Percentiles rank a stretch among this genome's conserved stretches.
Evolutionary conservation across 2,888 invertebrate species (phyloP).

Genomic region (Ectobius pallidus): DNA sequence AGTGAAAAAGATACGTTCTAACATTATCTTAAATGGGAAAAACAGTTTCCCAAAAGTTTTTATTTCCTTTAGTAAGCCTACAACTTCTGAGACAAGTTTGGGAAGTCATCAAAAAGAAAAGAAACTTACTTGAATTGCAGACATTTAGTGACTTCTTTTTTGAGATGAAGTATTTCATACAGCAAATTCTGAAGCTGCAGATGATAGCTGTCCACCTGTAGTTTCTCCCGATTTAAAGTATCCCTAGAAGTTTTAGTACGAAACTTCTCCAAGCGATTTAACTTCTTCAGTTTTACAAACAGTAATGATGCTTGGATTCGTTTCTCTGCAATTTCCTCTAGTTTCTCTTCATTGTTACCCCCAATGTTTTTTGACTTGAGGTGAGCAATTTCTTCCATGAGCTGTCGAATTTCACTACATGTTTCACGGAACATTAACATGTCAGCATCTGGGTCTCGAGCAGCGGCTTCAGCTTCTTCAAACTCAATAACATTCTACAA

Average conservation of each 20-base stretch:
- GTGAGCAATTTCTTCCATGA: slow-evolving; percentile 71
- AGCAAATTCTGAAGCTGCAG: slow-evolving; percentile 90
- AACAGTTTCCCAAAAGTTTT: no score
- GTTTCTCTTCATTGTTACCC: slow-evolving; percentile 59
- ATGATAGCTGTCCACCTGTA: slow-evolving; percentile 87
- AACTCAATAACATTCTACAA: slow-evolving; percentile 70
- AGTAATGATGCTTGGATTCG: slow-evolving; percentile 75
- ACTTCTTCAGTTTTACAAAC: slow-evolving; percentile 84
- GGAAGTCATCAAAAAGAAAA: not conserved
- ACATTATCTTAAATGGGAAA: no score
- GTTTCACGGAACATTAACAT: slow-evolving; percentile 69
- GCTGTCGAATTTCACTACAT: slow-evolving; percentile 71
- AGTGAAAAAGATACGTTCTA: no score
- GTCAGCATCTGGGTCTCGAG: slow-evolving; percentile 70
- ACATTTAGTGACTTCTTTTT: slow-evolving; percentile 94
- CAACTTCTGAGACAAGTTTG: no score
- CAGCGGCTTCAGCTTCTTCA: slow-evolving; percentile 76
- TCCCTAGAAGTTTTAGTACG: slow-evolving; percentile 83
- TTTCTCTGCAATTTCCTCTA: slow-evolving; percentile 68
- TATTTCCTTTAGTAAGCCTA: no score
- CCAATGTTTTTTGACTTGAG: slow-evolving; percentile 65
- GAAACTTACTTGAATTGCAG: slow-evolving; percentile 83
- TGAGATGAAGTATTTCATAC: slow-evolving; percentile 92
- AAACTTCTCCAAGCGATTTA: slow-evolving; percentile 90
- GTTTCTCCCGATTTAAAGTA: slow-evolving; percentile 80